phyloP scores from a whole-genome alignment of 2,113 vertebrate species.

The Pangasianodon gigas region DNA sequence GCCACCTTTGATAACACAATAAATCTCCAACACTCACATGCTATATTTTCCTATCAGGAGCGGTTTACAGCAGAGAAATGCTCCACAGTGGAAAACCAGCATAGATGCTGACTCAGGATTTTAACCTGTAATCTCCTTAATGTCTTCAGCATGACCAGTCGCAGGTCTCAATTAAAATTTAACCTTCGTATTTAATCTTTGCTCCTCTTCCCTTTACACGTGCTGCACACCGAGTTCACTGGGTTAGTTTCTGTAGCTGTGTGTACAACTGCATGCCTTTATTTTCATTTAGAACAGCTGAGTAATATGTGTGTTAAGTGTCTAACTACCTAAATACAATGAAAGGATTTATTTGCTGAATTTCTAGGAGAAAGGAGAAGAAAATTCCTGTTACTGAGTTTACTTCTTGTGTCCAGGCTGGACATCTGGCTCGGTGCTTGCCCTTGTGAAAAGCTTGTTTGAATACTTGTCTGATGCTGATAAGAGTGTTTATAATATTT shows the following conservation, averaged over 20 bases:
- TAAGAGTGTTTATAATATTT: not conserved
- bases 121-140: conserved; percentile 52
- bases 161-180: conserved; percentile 51
- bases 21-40: conserved; percentile 34
- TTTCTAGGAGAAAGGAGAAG: not conserved
- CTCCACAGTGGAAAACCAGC: conserved; percentile 56
- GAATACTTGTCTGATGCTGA: not conserved
- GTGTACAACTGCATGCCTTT: not conserved
- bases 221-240: conserved; percentile 24
- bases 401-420: not conserved
- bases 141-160: conserved; percentile 29
- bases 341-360: not conserved
- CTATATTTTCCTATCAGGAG: conserved; percentile 25
- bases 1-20: conserved; percentile 39
- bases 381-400: not conserved
- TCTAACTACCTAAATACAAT: not conserved
- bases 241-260: not conserved
- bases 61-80: conserved; percentile 40
- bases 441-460: not conserved
- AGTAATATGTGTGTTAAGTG: not conserved
- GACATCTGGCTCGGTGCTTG: not conserved
- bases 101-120: conserved; percentile 16
- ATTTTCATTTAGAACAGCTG: not conserved
- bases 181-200: conserved; percentile 55
- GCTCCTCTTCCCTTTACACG: conserved; percentile 29